Conservation (phyloP, 37 sponge, comb jelly and placozoan species). For the Oscarella lobularis region DNA sequence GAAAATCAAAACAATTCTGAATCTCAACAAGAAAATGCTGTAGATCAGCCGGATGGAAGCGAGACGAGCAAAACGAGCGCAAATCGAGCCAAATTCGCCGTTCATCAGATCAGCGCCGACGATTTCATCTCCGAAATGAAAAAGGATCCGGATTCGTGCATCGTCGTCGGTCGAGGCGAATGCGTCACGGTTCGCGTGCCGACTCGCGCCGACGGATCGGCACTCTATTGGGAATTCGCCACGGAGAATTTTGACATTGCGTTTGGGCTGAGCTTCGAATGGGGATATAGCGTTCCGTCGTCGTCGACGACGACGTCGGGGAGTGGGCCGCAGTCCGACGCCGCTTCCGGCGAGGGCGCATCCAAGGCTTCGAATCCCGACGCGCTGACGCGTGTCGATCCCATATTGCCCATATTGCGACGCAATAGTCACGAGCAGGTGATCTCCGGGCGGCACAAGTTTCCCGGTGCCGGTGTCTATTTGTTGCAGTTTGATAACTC, state of each 20-base stretch:
- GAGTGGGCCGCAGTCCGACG: not conserved
- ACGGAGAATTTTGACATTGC: constrained; percentile 71
- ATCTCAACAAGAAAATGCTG: not conserved
- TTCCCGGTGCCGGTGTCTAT: constrained; percentile 54
- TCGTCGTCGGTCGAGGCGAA: constrained; percentile 51
- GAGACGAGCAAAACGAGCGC: not conserved
- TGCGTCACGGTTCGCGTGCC: constrained; percentile 55
- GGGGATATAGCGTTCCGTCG: not conserved
- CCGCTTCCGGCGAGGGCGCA: not conserved
- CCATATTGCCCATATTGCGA: constrained; percentile 44
- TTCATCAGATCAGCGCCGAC: not conserved
- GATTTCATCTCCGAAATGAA: constrained; percentile 19
- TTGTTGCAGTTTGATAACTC: constrained; percentile 80
- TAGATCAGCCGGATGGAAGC: not conserved
- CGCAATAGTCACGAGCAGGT: constrained; percentile 66
- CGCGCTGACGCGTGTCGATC: not conserved
- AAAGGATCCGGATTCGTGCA: constrained; percentile 9
- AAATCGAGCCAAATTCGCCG: not conserved
- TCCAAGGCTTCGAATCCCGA: not conserved
- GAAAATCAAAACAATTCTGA: not conserved
- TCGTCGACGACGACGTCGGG: not conserved
- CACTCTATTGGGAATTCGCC: constrained; percentile 80
- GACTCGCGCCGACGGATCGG: constrained; percentile 53
- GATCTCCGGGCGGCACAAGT: constrained; percentile 66
- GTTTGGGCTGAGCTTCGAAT: constrained; percentile 71